Conservation (phyloP, 2,888 invertebrate species). For the Netelia fuscicornis region DNA sequence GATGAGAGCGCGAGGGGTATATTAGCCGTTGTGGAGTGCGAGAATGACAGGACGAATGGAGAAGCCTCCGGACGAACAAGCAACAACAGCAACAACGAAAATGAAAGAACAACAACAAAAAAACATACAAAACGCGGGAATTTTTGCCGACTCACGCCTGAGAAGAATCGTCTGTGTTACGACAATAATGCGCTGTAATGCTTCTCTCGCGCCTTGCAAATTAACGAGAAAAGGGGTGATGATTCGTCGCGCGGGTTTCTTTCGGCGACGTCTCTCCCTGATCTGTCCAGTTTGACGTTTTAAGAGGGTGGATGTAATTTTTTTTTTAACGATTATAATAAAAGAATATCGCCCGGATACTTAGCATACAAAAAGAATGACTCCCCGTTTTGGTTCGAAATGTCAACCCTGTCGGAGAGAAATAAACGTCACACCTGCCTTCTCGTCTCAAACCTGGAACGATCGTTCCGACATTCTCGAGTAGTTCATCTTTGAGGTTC, state of each 20-base stretch:
- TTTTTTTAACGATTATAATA: conserved; percentile 4
- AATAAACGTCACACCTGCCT: background rate
- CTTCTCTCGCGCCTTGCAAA: conserved; percentile 68
- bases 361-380: too few species aligned
- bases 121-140: conserved; percentile 28
- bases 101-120: conserved; percentile 33
- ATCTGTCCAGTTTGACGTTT: conserved; percentile 55
- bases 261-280: conserved; percentile 37
- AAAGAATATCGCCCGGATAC: background rate
- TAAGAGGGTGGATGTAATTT: conserved; percentile 4
- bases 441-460: too few species aligned
- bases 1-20: conserved; percentile 32
- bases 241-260: conserved; percentile 58
- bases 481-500: too few species aligned
- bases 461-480: too few species aligned
- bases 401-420: background rate
- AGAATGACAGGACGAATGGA: conserved; percentile 40
- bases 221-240: conserved; percentile 58
- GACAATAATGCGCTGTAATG: conserved; percentile 65
- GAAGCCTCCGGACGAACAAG: background rate
- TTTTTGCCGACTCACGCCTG: conserved; percentile 73
- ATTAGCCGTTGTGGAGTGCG: conserved; percentile 26
- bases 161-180: conserved; percentile 61
- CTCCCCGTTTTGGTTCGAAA: too few species aligned
- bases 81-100: background rate